phyloP scores from a whole-genome alignment of 2,113 vertebrate species.

The Anoplopoma fimbria region DNA sequence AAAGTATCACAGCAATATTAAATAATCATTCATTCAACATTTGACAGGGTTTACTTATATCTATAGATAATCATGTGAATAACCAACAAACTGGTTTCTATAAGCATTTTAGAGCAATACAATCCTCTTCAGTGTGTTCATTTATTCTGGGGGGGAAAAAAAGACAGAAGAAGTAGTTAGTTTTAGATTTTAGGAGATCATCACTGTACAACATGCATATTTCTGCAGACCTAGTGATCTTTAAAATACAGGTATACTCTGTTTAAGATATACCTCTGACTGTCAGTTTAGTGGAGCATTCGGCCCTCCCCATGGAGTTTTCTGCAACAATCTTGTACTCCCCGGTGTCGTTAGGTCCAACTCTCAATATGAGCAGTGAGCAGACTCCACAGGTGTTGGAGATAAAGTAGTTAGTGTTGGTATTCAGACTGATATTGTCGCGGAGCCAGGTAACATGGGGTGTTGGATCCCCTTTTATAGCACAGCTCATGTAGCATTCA shows the following conservation, averaged over 20 bases:
- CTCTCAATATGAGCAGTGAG: slow-evolving; percentile 87
- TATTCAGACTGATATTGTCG: slow-evolving; percentile 85
- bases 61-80: too few species aligned
- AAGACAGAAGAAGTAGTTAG: slow-evolving; percentile 6
- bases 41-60: too few species aligned
- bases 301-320: slow-evolving; percentile 84
- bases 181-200: not conserved
- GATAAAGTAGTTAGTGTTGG: slow-evolving; percentile 84
- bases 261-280: slow-evolving; percentile 85
- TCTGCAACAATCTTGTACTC: slow-evolving; percentile 88
- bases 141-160: slow-evolving; percentile 76
- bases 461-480: slow-evolving; percentile 85
- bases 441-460: slow-evolving; percentile 92
- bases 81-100: slow-evolving; percentile 13
- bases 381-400: slow-evolving; percentile 92
- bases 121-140: slow-evolving; percentile 25
- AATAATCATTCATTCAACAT: slow-evolving; percentile 3
- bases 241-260: not conserved
- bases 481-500: slow-evolving; percentile 93
- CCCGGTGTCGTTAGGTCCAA: slow-evolving; percentile 85
- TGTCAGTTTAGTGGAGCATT: slow-evolving; percentile 85
- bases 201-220: not conserved
- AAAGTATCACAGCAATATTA: slow-evolving; percentile 11
- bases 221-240: not conserved
- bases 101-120: not conserved